Evolutionary conservation across 2,888 invertebrate genomes (phyloP).

Genomic region (Chymomyza caudatula): DNA sequence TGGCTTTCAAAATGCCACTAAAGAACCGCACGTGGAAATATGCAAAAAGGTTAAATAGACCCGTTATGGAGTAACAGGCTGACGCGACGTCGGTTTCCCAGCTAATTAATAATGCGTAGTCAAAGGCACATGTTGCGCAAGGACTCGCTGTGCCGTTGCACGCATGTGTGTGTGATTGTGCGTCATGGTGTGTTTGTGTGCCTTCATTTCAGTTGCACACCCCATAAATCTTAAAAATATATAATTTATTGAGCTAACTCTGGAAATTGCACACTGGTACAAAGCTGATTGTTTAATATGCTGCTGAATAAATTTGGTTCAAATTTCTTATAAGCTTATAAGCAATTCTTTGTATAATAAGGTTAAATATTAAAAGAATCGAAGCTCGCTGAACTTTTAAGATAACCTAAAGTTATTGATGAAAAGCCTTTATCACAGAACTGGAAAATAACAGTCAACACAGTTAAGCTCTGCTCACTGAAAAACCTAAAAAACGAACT

Average conservation of each 20-base stretch:
- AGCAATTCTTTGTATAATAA: no score
- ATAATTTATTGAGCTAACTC: slow-evolving; percentile 58
- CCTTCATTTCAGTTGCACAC: slow-evolving; percentile 31
- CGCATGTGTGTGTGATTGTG: neutral
- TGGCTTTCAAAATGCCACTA: slow-evolving; percentile 35
- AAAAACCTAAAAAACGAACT: no score
- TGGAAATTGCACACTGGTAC: neutral
- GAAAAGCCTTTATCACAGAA: no score
- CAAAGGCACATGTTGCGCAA: slow-evolving; percentile 51
- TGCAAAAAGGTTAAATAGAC: neutral
- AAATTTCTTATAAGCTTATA: no score
- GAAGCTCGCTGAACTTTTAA: no score
- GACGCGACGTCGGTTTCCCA: slow-evolving; percentile 12
- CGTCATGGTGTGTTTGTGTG: slow-evolving; percentile 15
- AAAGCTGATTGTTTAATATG: neutral
- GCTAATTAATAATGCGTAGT: slow-evolving; percentile 62
- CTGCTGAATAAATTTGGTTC: no score
- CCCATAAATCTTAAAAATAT: slow-evolving; percentile 35
- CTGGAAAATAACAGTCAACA: no score
- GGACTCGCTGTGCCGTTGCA: slow-evolving; percentile 19
- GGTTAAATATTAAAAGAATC: no score
- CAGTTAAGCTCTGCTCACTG: no score
- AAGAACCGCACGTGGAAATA: slow-evolving; percentile 12
- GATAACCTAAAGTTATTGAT: no score
- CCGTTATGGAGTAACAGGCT: slow-evolving; percentile 3